Evolutionary conservation across 2,888 invertebrate genomes (phyloP).

Genomic region (Theretra japonica): DNA sequence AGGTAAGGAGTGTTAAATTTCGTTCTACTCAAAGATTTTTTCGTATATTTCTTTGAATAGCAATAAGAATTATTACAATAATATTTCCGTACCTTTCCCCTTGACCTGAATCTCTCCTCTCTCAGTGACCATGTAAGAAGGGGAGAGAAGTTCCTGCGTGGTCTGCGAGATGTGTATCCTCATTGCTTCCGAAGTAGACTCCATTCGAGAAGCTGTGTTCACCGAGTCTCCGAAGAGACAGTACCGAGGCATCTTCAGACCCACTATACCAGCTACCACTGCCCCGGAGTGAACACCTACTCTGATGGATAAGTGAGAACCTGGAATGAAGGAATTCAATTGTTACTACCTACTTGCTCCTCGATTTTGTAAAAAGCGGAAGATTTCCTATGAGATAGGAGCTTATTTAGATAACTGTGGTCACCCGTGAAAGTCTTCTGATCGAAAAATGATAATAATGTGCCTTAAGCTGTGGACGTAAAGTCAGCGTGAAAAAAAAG

Average conservation of each 20-base stretch:
- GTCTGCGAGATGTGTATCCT: slow-evolving; percentile 97
- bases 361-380: background rate
- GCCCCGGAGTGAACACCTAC: slow-evolving; percentile 96
- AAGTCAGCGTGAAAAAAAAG: no score
- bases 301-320: slow-evolving; percentile 91
- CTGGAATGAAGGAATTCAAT: slow-evolving; percentile 63
- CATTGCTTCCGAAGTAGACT: slow-evolving; percentile 96
- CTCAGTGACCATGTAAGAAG: slow-evolving; percentile 89
- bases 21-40: no score
- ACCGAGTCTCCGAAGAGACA: slow-evolving; percentile 96
- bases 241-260: slow-evolving; percentile 95
- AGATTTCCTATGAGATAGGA: background rate
- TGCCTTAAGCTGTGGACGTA: no score
- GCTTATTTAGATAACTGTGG: background rate
- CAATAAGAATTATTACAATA: no score
- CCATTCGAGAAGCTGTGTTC: slow-evolving; percentile 96
- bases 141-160: slow-evolving; percentile 90
- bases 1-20: no score
- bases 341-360: background rate
- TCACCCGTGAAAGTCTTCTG: background rate
- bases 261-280: slow-evolving; percentile 97
- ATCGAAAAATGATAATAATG: no score
- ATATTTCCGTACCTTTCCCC: slow-evolving; percentile 89
- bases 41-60: no score
- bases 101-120: slow-evolving; percentile 95